Evolutionary conservation across 2,888 invertebrate genomes (phyloP), one percentile per base, ranked within the genome.

Genomic region (Cheilosia scutellata): DNA sequence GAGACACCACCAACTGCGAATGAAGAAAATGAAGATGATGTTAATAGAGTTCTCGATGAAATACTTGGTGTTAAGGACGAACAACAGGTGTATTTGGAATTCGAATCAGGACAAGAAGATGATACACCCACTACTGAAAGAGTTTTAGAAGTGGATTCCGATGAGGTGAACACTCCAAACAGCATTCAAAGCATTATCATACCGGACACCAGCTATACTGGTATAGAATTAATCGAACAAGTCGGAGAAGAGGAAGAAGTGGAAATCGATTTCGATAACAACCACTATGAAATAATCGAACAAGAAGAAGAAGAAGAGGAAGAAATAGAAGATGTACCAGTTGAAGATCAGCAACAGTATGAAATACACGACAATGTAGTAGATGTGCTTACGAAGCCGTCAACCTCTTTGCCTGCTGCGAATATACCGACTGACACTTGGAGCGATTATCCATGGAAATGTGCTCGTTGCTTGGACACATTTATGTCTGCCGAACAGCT

Each of bases 361-460:
- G 31, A 44, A 37, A 2, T 42, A 65, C 33, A 55, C 29, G 58
- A 44, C 2, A 20, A n/a, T 27, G 58, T 29, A 5, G 51, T 58
- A 0, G 42, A 60, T n/a, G 42, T 40, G 7, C 5, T 11, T 9
- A 29, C 5, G 11, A 9, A 44, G 27, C n/a, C 11, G 5, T 33
- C 25, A 29, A 58, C 27, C 11, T 29, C 33, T 25, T n/a, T 13
- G 5, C 6, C 31, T 11, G 42, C 33, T 13, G 11, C 16, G 5
- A 42, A 44, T 2, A 55, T 37, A 63, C 29, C 40, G 2, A 53
- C 25, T 1, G 63, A 78, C 2, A 74, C 87, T 0, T 89, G 89
- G 89, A 13, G n/a, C 1, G 70, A 84, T 3, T 88, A 88, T 47
- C 65, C 57, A 4, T 89, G 89, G 89, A 83, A 87, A 40, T 89